Conservation (phyloP, 2,113 vertebrate genomes). For the Takifugu bimaculatus region DNA sequence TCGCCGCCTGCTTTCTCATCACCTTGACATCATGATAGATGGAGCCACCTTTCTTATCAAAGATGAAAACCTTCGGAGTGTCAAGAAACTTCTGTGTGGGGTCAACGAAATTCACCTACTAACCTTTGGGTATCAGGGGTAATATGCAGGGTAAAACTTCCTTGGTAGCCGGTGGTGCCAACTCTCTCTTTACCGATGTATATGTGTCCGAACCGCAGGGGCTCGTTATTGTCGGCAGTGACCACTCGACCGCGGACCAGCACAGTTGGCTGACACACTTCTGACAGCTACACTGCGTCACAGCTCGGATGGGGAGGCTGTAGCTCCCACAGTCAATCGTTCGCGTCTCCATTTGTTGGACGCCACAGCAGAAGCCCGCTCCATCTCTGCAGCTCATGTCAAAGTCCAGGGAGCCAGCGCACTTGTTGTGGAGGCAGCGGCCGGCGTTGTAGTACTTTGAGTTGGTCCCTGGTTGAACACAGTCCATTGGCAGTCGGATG, state of each 20-base stretch:
- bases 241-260: conserved; percentile 84
- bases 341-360: conserved; percentile 77
- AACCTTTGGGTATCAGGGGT: conserved; percentile 78
- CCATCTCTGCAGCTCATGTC: conserved; percentile 76
- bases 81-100: conserved; percentile 80
- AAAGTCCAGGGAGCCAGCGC: conserved; percentile 68
- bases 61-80: conserved; percentile 86
- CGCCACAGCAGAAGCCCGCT: conserved; percentile 77
- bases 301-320: conserved; percentile 81
- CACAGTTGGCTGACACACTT: conserved; percentile 80
- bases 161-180: conserved; percentile 89
- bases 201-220: conserved; percentile 88
- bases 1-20: conserved; percentile 79
- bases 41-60: conserved; percentile 83
- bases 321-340: conserved; percentile 79
- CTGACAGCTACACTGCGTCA: conserved; percentile 84
- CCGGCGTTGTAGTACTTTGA: conserved; percentile 86
- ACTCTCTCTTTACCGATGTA: conserved; percentile 79
- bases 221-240: conserved; percentile 82
- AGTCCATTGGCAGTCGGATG: conserved; percentile 85
- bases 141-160: conserved; percentile 89
- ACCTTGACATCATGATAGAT: conserved; percentile 91
- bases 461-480: conserved; percentile 67
- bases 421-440: conserved; percentile 79
- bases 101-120: conserved; percentile 86